Conservation (phyloP, 2,888 invertebrate genomes). For the Cheilosia variabilis region DNA sequence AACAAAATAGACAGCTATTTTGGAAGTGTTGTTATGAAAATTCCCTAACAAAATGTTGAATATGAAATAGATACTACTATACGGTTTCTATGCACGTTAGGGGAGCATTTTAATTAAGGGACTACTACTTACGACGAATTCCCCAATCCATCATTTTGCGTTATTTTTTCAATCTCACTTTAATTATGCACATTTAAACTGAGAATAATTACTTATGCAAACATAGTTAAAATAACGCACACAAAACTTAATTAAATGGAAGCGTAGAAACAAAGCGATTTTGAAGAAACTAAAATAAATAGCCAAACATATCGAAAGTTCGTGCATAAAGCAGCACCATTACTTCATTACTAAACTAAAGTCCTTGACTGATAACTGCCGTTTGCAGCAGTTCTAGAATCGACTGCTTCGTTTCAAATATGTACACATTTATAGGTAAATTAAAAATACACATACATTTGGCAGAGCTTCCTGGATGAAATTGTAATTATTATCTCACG, state of each 20-base stretch:
- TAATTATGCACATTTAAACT: slow-evolving; percentile 20
- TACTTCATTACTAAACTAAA: slow-evolving; percentile 78
- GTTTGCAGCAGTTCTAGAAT: slow-evolving; percentile 4
- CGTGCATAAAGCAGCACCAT: slow-evolving; percentile 79
- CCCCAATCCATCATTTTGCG: slow-evolving; percentile 90
- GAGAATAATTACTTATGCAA: slow-evolving; percentile 2
- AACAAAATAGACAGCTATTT: too few species aligned
- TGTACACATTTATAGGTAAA: slow-evolving; percentile 6
- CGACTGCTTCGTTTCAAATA: background rate
- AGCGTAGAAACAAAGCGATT: slow-evolving; percentile 4
- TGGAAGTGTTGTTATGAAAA: too few species aligned
- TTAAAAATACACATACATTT: slow-evolving; percentile 30
- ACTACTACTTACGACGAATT: slow-evolving; percentile 87
- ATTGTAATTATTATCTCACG: slow-evolving; percentile 18
- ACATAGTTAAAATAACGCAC: slow-evolving; percentile 1
- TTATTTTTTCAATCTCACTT: slow-evolving; percentile 35
- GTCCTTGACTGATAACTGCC: slow-evolving; percentile 28
- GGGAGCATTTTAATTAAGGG: background rate
- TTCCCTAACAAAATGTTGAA: background rate
- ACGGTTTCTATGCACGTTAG: background rate
- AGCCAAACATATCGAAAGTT: slow-evolving; percentile 2
- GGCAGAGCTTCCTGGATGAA: slow-evolving; percentile 22
- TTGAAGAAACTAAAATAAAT: slow-evolving; percentile 3
- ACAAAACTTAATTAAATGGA: background rate
- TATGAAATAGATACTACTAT: background rate